Percentiles rank a stretch among this genome's conserved stretches.
Conservation (phyloP, 1,140 invertebrate genomes). For the Antheraea mylitta region DNA sequence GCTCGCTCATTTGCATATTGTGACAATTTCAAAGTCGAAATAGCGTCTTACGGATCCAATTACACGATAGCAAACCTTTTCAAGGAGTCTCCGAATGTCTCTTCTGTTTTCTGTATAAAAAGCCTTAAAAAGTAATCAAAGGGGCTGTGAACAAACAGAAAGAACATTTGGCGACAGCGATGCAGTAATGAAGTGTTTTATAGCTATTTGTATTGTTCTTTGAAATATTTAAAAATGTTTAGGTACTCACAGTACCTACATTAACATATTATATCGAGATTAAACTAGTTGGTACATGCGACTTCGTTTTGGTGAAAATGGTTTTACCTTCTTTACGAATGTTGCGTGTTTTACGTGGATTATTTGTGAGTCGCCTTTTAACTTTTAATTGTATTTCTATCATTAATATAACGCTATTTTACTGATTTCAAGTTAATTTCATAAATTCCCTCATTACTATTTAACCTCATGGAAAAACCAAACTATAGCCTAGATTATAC, state of each 20-base stretch:
- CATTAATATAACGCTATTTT: no score
- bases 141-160: slow-evolving; percentile 46
- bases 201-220: slow-evolving; percentile 57
- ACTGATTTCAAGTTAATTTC: no score
- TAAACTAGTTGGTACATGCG: no score
- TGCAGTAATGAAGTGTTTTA: slow-evolving; percentile 60
- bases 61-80: slow-evolving; percentile 49
- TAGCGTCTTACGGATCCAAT: slow-evolving; percentile 47
- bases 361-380: no score
- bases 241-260: not conserved
- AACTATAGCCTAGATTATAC: no score
- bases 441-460: no score
- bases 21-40: slow-evolving; percentile 34
- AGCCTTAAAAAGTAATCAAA: slow-evolving; percentile 68
- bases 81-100: slow-evolving; percentile 44
- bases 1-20: slow-evolving; percentile 37
- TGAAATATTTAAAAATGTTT: slow-evolving; percentile 36
- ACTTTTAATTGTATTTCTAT: no score
- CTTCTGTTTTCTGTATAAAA: slow-evolving; percentile 50
- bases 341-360: no score
- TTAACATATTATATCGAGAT: not conserved
- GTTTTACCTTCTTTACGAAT: no score
- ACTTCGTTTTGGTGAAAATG: no score
- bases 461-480: no score
- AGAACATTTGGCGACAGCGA: slow-evolving; percentile 51